Evolutionary conservation across 2,113 vertebrate species (phyloP).

Genomic region (Tachysurus fulvidraco): DNA sequence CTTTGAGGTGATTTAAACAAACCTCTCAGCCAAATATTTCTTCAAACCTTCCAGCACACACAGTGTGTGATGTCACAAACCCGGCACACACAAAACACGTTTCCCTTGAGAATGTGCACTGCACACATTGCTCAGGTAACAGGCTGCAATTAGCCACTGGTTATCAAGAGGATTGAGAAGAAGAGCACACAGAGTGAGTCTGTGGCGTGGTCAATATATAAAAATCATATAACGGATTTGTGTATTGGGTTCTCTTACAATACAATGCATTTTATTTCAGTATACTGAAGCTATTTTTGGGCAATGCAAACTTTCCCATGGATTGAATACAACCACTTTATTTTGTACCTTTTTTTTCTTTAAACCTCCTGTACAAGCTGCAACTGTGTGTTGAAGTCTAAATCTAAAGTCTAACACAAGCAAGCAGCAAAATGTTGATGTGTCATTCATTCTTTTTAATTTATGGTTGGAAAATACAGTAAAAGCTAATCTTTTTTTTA

Average conservation of each 20-base stretch:
- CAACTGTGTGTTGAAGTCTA: neutral
- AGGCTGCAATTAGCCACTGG: constrained; percentile 44
- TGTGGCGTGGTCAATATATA: neutral
- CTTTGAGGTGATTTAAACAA: neutral
- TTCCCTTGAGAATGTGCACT: constrained; percentile 27
- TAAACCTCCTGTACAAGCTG: neutral
- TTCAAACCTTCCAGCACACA: neutral
- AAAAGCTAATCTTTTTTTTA: neutral
- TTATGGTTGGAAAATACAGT: neutral
- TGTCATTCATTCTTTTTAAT: neutral
- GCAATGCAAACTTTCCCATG: neutral
- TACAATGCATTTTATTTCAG: neutral
- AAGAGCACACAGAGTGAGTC: constrained; percentile 12
- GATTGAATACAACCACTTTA: neutral
- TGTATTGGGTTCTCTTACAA: neutral
- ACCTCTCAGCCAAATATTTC: neutral
- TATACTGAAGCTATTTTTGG: neutral
- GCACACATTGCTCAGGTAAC: constrained; percentile 6
- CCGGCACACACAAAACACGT: neutral
- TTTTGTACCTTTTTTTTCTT: neutral
- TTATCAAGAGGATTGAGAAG: constrained; percentile 12
- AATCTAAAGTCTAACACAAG: neutral
- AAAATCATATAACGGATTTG: no score
- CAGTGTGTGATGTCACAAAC: neutral
- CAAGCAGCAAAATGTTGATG: neutral